A percentile compares a stretch with the other conserved stretches of the same genome.
Conservation (phyloP, 2,797 vertebrate genomes). For the Semaprochilodus insignis region DNA sequence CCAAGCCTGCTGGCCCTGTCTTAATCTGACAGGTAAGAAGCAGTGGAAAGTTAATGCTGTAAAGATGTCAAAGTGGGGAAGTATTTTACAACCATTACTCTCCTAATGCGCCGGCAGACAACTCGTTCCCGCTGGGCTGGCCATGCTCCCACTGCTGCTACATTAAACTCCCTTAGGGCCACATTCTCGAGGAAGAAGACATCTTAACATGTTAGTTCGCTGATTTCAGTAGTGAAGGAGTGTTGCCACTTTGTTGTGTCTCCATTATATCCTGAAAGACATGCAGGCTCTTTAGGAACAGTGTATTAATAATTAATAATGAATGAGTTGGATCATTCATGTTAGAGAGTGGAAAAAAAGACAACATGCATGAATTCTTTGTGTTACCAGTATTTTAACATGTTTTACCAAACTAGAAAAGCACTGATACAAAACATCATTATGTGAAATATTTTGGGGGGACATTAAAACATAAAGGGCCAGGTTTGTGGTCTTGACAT, state of each 20-base stretch:
- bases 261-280: background rate
- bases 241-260: conserved; percentile 8
- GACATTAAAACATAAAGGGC: no score
- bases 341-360: no score
- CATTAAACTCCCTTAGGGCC: conserved; percentile 38
- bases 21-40: conserved; percentile 46
- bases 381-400: no score
- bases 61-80: conserved; percentile 36
- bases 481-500: no score
- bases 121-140: conserved; percentile 40
- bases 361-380: no score
- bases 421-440: no score
- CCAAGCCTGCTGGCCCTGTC: conserved; percentile 49
- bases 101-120: conserved; percentile 39
- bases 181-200: conserved; percentile 30
- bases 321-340: no score
- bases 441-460: no score
- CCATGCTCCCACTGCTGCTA: conserved; percentile 20
- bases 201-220: conserved; percentile 27
- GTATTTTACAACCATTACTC: conserved; percentile 44
- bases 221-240: conserved; percentile 9
- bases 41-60: conserved; percentile 48
- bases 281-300: background rate
- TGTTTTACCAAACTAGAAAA: no score
- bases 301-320: no score